Percentiles rank a stretch among this genome's conserved stretches.
phyloP scores from a whole-genome alignment of 1,140 invertebrate species.

The Matsumurasca onukii region DNA sequence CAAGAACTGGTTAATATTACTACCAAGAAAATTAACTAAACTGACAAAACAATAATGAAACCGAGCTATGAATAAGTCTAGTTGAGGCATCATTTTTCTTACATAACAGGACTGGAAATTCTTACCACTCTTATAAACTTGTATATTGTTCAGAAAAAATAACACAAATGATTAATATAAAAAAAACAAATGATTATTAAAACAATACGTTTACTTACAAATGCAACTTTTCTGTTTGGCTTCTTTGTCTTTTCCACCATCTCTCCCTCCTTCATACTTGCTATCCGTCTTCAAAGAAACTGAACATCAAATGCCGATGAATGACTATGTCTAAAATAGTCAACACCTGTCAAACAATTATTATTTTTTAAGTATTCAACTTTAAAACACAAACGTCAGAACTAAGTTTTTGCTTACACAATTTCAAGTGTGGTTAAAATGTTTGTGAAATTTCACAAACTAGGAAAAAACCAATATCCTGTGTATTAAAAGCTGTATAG shows the following conservation, averaged over 20 bases:
- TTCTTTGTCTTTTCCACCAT: constrained; percentile 46
- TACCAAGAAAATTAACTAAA: no score
- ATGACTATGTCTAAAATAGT: constrained; percentile 88
- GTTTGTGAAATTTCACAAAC: no score
- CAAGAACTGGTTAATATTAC: no score
- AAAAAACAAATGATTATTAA: neutral
- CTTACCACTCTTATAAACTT: neutral
- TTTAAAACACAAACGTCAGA: no score
- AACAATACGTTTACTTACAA: constrained; percentile 52
- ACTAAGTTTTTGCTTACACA: no score
- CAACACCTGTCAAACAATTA: constrained; percentile 62
- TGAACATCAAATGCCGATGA: constrained; percentile 79
- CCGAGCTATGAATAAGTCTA: no score
- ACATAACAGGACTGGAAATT: no score
- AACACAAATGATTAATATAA: neutral
- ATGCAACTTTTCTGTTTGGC: constrained; percentile 52
- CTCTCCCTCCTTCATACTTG: constrained; percentile 57
- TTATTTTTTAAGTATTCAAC: constrained; percentile 27
- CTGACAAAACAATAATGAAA: no score
- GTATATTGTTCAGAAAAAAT: neutral
- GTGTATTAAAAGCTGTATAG: neutral
- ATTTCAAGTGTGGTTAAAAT: no score
- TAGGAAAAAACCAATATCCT: no score
- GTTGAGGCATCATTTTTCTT: no score
- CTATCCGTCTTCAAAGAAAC: constrained; percentile 86